Percentiles rank a stretch among this genome's conserved stretches.
Conservation (phyloP, 2,113 vertebrate species). For the Phalacrocorax pelagicus region DNA sequence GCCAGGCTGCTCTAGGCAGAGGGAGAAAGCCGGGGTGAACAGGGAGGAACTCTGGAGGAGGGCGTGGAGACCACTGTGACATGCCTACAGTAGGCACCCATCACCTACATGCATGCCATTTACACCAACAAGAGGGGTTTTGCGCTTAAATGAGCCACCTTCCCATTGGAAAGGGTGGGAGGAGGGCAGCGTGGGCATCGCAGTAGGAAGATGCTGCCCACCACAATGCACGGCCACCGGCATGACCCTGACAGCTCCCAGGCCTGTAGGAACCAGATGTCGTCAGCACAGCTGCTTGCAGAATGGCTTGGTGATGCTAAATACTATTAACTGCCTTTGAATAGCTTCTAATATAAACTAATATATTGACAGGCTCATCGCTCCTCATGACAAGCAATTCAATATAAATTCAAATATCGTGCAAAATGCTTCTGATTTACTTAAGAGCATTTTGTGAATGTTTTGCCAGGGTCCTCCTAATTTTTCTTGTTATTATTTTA, state of each 20-base stretch:
- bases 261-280: not conserved
- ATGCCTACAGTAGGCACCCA: accelerated
- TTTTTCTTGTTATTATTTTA: not conserved
- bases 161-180: not conserved
- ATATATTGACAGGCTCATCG: not conserved
- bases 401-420: not conserved
- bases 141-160: not conserved
- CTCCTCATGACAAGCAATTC: not conserved
- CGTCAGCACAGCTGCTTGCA: not conserved
- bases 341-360: not conserved
- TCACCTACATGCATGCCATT: not conserved
- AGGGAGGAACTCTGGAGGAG: not conserved
- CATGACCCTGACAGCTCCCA: not conserved
- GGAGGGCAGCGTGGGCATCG: accelerated
- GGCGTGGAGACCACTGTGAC: accelerated
- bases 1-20: not conserved
- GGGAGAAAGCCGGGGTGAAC: not conserved
- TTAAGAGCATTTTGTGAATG: not conserved
- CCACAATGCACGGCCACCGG: accelerated
- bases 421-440: not conserved
- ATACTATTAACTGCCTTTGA: not conserved
- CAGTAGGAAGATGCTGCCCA: not conserved
- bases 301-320: not conserved
- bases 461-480: not conserved
- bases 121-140: not conserved